Evolutionary conservation across 2,113 vertebrate species (phyloP), one percentile per base, ranked within the genome.

Genomic region (Electrona antarctica): DNA sequence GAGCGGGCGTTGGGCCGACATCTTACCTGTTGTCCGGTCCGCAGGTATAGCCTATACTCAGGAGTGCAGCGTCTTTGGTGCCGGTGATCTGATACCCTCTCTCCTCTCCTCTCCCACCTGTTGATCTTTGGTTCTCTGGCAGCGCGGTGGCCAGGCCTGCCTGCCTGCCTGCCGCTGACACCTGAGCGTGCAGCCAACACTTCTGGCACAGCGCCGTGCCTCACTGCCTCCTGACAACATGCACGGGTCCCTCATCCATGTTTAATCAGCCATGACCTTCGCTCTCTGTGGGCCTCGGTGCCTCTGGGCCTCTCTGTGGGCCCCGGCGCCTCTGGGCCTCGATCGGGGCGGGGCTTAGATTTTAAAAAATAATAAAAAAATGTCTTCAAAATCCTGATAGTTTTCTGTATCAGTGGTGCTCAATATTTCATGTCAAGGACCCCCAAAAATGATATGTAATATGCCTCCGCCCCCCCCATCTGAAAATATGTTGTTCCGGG

Each of bases 41-140:
- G 2, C 56, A 15, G 61, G 48, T 66, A 4, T 12, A 12, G 41
- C 21, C 21, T 21, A 21, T 67, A 76, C 62, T 41, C 21, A 21
- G 21, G 74, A 71, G 10, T 51, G 56, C 10, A n/a, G n/a, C n/a
- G n/a, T 82, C 3, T 64, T 74, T 81, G 74, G 29, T 63, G 29
- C 65, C 14, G 65, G 88, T 82, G 74, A 90, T 77, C 57, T 67
- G 88, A 90, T 88, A 64, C 69, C 67, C 33, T 41, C 21, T 21
- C 21, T 21, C 21, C 21, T 21, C 33, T 41, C 69, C 78, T 0
- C 58, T 8, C 69, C 54, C 84, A 73, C 79, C 74, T 79, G 84
- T 51, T 85, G 89, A 87, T 87, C 83, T 87, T 68, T 78, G 82
- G 77, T 78, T 90, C 82, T 79, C 74, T 81, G 81, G 1, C 76